Evolutionary conservation across 2,888 invertebrate genomes (phyloP), one percentile per base, ranked within the genome.

Genomic region (Clitarchus hookeri): DNA sequence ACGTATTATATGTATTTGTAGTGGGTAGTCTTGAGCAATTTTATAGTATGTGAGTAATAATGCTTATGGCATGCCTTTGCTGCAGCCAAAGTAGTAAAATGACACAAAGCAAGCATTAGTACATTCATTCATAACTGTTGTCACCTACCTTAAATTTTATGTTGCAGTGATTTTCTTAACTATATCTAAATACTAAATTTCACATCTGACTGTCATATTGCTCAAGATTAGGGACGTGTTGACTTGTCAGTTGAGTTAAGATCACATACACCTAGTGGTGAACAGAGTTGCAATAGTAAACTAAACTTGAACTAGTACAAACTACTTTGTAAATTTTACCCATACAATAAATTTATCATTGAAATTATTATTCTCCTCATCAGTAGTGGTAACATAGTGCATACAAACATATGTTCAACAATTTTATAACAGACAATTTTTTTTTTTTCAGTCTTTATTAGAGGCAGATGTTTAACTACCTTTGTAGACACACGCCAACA

Each of bases 381-480:
- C 65, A 16, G 65, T 23, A 65, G 65, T 65, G 65, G 65, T 65
- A 65, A 65, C 65, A 65, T 65, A 65, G 65, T 65, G 65, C 65
- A 65, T 65, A 65, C 65, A 65, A 65, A 65, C 65, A 65, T 65
- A 23, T 65, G 19, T 65, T 65, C 65, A 65, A 65, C 65, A 65
- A 65, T 65, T 44, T 82, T 82, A 82, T 44, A 82, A 82, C 82
- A 82, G 44, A 82, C 27, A 44, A 23, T 0, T 82, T 44, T 82
- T 82, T 78, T 80, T 79, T 48, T 86, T 84, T 86, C 86, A 86
- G 86, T 86, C 86, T 86, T 86, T 83, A 78, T 86, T 44, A 79
- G 86, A 86, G 86, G 86, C 86, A 80, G 79, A 36, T 79, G 79
- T 26, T 78, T 65, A 65, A 65, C 65, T 65, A 65, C 48, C 16